These are phyloP conservation scores for Mus caroli DNA, from an alignment of 2,797 vertebrate genomes.

Conservation along the genomic window DNA sequence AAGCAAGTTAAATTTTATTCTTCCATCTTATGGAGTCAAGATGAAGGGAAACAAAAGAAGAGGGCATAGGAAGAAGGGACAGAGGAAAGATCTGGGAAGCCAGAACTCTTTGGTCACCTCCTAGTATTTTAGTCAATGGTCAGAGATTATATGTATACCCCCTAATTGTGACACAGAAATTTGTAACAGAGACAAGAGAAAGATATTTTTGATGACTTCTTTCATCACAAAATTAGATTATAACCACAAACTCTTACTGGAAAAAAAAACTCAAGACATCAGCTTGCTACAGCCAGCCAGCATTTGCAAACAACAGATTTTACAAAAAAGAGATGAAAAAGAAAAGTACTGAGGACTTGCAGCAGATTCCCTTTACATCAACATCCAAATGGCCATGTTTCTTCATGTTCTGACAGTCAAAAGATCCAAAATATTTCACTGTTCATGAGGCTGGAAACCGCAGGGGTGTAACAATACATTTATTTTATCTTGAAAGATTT, in stretches of 20 bases:
- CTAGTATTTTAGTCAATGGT: slow-evolving; percentile 5
- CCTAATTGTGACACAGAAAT: slow-evolving; percentile 45
- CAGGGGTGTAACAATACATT: slow-evolving; percentile 63
- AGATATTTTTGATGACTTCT: slow-evolving; percentile 50
- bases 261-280: background rate
- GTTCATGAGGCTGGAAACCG: slow-evolving; percentile 68
- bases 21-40: slow-evolving; percentile 45
- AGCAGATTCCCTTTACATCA: slow-evolving; percentile 86
- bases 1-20: slow-evolving; percentile 61
- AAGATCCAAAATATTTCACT: slow-evolving; percentile 84
- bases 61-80: background rate
- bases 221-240: slow-evolving; percentile 48
- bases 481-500: slow-evolving; percentile 67
- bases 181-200: slow-evolving; percentile 41
- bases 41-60: background rate
- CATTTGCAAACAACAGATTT: slow-evolving; percentile 88
- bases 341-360: slow-evolving; percentile 88
- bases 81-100: slow-evolving; percentile 42
- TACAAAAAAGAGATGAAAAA: slow-evolving; percentile 89
- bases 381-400: slow-evolving; percentile 86
- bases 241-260: slow-evolving; percentile 44
- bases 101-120: slow-evolving; percentile 41
- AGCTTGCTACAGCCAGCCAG: slow-evolving; percentile 88
- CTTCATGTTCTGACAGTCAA: slow-evolving; percentile 91
- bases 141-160: slow-evolving; percentile 15